Evolutionary conservation across 2,888 invertebrate species (phyloP), one percentile per base, ranked within the genome.

Genomic region (Leptopilina drosophilae): DNA sequence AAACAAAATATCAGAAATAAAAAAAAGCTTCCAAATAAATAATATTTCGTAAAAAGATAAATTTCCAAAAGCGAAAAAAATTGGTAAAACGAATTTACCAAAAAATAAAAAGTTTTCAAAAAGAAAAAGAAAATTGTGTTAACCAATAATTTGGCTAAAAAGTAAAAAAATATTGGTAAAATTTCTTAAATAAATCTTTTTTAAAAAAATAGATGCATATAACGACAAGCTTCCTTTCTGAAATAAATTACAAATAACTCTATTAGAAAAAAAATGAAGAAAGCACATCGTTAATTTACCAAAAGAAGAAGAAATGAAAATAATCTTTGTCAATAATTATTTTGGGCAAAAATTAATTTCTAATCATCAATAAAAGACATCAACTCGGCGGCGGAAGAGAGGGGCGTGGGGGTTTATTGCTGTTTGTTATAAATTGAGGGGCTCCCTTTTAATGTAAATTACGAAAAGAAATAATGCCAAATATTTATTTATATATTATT

Each of bases 391-490:
- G 49, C 11, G 49, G 49, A 46, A 46, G 7, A 46, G 9, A 46
- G 46, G 46, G 9, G 46, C 7, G 46, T 9, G 8, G 33, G 33
- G 33, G 33, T 33, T 33, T 33, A 33, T 33, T 33, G 33, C 33
- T 33, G 33, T 33, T 33, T 33, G 33, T 33, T 33, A 33, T 33
- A 33, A 33, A 33, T 33, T 33, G 33, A 4, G 33, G 5, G 49
- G 9, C 49, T 49, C 76, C 77, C 77, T 76, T 69, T 81, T 82
- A 77, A 79, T 76, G 76, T 77, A 80, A 82, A 83, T 78, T 77
- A 82, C 80, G 75, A 81, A 77, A 81, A 81, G 78, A 26, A 79
- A 80, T 84, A 82, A 82, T 81, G 80, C 82, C 75, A 81, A 78
- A 76, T 80, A 76, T 80, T 42, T 42, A 42, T 42, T 1, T 42